Percentiles rank a stretch among this genome's conserved stretches.
Evolutionary conservation across 2,797 vertebrate genomes (phyloP).

Genomic region (Lateolabrax maculatus): DNA sequence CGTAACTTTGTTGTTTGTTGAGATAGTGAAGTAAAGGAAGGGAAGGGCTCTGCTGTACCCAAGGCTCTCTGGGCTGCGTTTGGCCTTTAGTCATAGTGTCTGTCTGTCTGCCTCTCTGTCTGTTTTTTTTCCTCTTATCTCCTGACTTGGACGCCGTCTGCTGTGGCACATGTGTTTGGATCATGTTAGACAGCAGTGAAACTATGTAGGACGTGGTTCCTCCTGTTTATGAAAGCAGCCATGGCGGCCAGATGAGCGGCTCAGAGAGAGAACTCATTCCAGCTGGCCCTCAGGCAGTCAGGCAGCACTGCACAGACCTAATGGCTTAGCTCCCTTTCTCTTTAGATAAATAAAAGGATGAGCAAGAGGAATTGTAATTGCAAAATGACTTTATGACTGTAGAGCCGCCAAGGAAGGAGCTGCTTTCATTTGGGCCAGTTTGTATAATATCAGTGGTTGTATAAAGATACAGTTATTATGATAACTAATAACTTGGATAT

Average conservation of each 20-base stretch:
- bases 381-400: slow-evolving; percentile 66
- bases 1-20: slow-evolving; percentile 43
- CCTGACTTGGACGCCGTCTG: slow-evolving; percentile 74
- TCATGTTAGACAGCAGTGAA: slow-evolving; percentile 87
- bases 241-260: slow-evolving; percentile 84
- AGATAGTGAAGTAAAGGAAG: slow-evolving; percentile 43
- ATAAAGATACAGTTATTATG: slow-evolving; percentile 60
- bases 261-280: slow-evolving; percentile 81
- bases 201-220: slow-evolving; percentile 88
- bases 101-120: slow-evolving; percentile 60
- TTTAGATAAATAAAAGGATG: slow-evolving; percentile 78
- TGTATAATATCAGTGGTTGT: slow-evolving; percentile 47
- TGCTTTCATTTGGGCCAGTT: slow-evolving; percentile 54
- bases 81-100: slow-evolving; percentile 39
- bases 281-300: slow-evolving; percentile 82
- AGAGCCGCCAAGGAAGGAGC: slow-evolving; percentile 60
- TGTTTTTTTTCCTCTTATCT: slow-evolving; percentile 70
- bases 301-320: slow-evolving; percentile 73
- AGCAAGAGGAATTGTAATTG: slow-evolving; percentile 63
- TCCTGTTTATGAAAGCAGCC: slow-evolving; percentile 85
- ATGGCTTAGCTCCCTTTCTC: slow-evolving; percentile 72
- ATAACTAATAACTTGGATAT: slow-evolving; percentile 67
- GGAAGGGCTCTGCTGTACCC: slow-evolving; percentile 46
- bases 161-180: slow-evolving; percentile 86
- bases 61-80: slow-evolving; percentile 47